Percentiles rank a stretch among this genome's conserved stretches.
These are phyloP conservation scores for Poeciliopsis presidionis DNA, from an alignment of 2,797 vertebrate genomes.

Conservation along the genomic window DNA sequence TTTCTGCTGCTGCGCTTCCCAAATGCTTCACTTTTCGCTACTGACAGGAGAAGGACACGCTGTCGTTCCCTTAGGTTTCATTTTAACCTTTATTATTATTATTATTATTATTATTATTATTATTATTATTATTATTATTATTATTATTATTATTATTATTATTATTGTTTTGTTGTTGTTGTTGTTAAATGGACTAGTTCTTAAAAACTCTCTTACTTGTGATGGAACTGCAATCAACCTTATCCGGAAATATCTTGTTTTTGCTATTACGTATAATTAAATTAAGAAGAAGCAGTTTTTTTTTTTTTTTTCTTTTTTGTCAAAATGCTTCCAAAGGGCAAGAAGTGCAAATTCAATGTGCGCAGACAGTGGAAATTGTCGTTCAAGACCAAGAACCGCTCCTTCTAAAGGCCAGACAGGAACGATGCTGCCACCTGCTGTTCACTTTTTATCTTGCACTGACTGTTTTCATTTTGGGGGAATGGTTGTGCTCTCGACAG, in stretches of 20 bases:
- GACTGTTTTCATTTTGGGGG: background rate
- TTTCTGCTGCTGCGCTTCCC: constrained; percentile 54
- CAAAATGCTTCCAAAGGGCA: background rate
- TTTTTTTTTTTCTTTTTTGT: no score
- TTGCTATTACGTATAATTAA: background rate
- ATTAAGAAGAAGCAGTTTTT: background rate
- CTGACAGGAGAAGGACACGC: constrained; percentile 42
- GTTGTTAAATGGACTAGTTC: background rate
- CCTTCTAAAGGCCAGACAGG: constrained; percentile 39
- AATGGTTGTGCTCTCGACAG: background rate
- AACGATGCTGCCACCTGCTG: constrained; percentile 77
- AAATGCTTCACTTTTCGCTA: constrained; percentile 48
- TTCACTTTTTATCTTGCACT: constrained; percentile 13
- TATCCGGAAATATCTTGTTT: background rate
- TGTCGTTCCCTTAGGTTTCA: background rate
- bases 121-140: constrained; percentile 6
- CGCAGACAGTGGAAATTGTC: constrained; percentile 3
- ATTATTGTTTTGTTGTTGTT: no score
- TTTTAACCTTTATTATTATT: constrained; percentile 3
- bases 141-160: background rate
- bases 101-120: constrained; percentile 1
- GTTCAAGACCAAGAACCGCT: constrained; percentile 74
- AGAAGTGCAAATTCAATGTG: constrained; percentile 4
- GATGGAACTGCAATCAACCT: background rate
- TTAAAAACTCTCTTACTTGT: background rate